Percentiles rank a stretch among this genome's conserved stretches.
These are phyloP conservation scores for Leptinotarsa texana DNA, from an alignment of 1,140 invertebrate genomes.

Conservation along the genomic window DNA sequence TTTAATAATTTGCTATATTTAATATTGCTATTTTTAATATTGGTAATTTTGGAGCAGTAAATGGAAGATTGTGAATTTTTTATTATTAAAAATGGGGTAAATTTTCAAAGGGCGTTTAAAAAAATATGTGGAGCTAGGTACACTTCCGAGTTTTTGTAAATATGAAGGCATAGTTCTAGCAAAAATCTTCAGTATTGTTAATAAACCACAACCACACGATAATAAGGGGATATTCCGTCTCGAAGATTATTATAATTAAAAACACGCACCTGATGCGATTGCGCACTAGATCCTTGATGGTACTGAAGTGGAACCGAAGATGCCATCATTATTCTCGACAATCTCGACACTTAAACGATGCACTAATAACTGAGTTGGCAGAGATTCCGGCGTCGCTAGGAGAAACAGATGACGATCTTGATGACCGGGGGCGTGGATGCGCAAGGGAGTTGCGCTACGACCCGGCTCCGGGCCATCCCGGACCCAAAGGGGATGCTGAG, in stretches of 20 bases:
- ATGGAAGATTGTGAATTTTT: too few species aligned
- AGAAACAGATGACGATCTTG: constrained; percentile 47
- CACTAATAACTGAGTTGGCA: constrained; percentile 55
- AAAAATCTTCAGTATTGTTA: background rate
- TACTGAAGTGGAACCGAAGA: constrained; percentile 47
- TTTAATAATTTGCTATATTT: too few species aligned
- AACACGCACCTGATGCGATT: constrained; percentile 52
- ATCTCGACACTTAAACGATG: constrained; percentile 50
- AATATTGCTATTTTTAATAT: too few species aligned
- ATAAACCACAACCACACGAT: constrained; percentile 28
- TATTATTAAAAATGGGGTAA: too few species aligned
- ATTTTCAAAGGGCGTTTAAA: too few species aligned
- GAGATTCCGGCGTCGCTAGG: constrained; percentile 47
- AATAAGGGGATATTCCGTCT: constrained; percentile 44
- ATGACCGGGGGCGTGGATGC: constrained; percentile 47
- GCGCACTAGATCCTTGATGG: constrained; percentile 45
- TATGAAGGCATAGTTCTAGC: background rate
- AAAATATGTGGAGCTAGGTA: too few species aligned
- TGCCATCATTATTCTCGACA: constrained; percentile 47
- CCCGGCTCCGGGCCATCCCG: constrained; percentile 29
- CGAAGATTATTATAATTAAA: constrained; percentile 47
- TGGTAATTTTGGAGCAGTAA: too few species aligned
- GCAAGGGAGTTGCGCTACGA: constrained; percentile 47
- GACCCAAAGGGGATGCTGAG: constrained; percentile 26
- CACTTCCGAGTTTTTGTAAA: too few species aligned